Base-by-base conservation (phyloP, 2,888 invertebrate genomes). In the Chymomyza caudatula region DNA sequence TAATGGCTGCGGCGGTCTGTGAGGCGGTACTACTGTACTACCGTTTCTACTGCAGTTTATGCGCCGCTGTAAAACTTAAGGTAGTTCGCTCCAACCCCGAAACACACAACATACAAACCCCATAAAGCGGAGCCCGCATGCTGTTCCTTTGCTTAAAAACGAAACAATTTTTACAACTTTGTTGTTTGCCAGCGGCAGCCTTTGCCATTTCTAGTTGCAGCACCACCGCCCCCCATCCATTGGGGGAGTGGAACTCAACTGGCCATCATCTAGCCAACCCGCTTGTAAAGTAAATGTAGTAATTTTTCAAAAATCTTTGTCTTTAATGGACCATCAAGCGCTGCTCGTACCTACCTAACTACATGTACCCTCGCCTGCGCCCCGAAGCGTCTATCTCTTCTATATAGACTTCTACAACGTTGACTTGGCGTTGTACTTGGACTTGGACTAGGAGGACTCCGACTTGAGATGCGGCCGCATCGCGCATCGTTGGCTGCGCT, bases 151-250 rank as follows among this genome's bases (percentile, higher is more conserved):
- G 75, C 75, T 84, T 79, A 80, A 77, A 82, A 82, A 86, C 79
- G 83, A 86, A 85, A 88, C 84, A 87, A 84, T 87, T 88, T 82
- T 88, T 85, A 87, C 87, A 88, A 88, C 87, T 88, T 88, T 88
- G 88, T 88, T 88, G 85, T 84, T 84, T 74, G 80, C 80, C 78
- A 52, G 76, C 71, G 83, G 83, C 79, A 73, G 67, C 72, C 66
- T 78, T 67, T 64, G 76, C 74, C 74, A 71, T 51, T 82, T 84
- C 81, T 82, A 82, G 84, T 81, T 77, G 57, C 66, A 54, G 55
- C 54, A 54, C 23, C 42, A 52, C 6, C 49, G n/a, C 20, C 60
- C 23, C 6, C 47, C 23, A 44, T 4, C 17, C 22, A 20, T n/a
- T n/a, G n/a, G n/a, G n/a, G n/a, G n/a, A n/a, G n/a, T n/a, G n/a